phyloP scores from a whole-genome alignment of 1,140 invertebrate species.

The Lucilia cuprina region DNA sequence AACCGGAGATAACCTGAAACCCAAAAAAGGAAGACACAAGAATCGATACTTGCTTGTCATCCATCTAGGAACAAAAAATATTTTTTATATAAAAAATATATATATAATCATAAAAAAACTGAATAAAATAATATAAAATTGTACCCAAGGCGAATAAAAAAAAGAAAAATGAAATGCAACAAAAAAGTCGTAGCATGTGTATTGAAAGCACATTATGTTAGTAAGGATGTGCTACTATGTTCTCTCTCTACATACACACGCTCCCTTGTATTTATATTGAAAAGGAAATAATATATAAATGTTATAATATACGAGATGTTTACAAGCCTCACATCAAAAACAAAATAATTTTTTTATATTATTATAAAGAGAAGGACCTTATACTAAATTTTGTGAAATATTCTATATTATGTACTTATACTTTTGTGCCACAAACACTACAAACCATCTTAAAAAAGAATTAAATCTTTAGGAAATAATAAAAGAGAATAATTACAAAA shows the following conservation, averaged over 20 bases:
- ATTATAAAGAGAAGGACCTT: not conserved
- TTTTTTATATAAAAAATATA: not conserved
- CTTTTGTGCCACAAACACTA: too few species aligned
- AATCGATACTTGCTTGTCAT: constrained; percentile 12
- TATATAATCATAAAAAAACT: not conserved
- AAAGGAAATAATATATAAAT: not conserved
- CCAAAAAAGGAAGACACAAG: constrained; percentile 5
- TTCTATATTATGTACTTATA: not conserved
- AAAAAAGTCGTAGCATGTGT: not conserved
- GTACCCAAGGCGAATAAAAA: constrained; percentile 2
- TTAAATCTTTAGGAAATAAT: not conserved
- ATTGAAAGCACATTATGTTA: not conserved
- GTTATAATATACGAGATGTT: not conserved
- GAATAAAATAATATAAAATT: not conserved
- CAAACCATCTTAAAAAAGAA: not conserved
- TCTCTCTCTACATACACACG: too few species aligned
- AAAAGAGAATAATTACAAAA: too few species aligned
- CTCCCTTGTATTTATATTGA: not conserved
- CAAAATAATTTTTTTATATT: not conserved
- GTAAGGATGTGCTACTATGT: too few species aligned
- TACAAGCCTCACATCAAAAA: not conserved
- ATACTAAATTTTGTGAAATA: not conserved
- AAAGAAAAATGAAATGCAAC: not conserved
- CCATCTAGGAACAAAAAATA: not conserved
- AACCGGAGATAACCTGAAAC: not conserved